Evolutionary conservation across 2,888 invertebrate genomes (phyloP).

Genomic region (Euspilapteryx auroguttella): DNA sequence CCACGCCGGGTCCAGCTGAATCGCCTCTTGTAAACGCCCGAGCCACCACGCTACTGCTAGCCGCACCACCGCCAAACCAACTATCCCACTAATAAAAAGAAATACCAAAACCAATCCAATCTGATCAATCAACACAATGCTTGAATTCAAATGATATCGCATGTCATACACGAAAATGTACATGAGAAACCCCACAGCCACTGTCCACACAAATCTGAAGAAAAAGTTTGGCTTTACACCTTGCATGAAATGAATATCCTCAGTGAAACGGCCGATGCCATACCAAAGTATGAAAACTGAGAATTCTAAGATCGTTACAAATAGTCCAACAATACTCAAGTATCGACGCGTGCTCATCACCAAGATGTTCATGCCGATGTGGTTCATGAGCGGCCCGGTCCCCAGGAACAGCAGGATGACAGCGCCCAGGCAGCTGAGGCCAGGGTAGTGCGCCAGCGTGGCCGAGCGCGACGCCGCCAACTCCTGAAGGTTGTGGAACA

Average conservation of each 20-base stretch:
- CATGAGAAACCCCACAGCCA: conserved; percentile 14
- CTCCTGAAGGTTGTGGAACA: conserved; percentile 21
- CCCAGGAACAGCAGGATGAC: conserved; percentile 17
- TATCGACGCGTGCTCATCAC: too few species aligned
- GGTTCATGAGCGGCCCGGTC: conserved; percentile 24
- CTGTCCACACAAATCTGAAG: conserved; percentile 26
- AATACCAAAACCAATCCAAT: too few species aligned
- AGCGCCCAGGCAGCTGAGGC: conserved; percentile 16
- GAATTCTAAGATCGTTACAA: conserved; percentile 20
- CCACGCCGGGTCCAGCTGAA: conserved; percentile 26
- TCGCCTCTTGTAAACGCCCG: conserved; percentile 8
- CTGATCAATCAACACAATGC: conserved; percentile 4
- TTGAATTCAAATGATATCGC: conserved; percentile 1
- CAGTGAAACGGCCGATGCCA: conserved; percentile 32
- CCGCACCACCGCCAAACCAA: conserved; percentile 13
- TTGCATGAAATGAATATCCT: conserved; percentile 50
- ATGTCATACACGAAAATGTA: conserved; percentile 20
- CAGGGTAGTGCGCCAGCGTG: conserved; percentile 19
- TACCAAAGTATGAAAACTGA: conserved; percentile 35
- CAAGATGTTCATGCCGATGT: conserved; percentile 14
- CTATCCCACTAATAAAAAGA: too few species aligned
- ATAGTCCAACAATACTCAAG: too few species aligned
- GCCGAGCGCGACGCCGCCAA: conserved; percentile 14
- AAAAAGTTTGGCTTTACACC: conserved; percentile 28
- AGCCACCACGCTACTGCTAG: conserved; percentile 7